Evolutionary conservation across 2,113 vertebrate species (phyloP).

Genomic region (Sander vitreus): DNA sequence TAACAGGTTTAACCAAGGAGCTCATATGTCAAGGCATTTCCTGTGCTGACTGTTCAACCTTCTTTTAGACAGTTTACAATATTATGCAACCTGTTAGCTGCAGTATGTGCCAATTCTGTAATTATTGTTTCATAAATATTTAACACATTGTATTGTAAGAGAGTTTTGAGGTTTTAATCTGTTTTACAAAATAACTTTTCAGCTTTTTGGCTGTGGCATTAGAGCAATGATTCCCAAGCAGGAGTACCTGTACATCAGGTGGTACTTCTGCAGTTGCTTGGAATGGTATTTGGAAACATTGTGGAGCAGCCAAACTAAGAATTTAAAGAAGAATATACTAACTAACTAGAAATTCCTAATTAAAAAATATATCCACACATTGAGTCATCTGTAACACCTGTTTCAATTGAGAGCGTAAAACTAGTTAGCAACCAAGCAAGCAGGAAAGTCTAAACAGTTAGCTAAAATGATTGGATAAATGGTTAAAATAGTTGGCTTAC

Average conservation of each 20-base stretch:
- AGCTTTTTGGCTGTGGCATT: neutral
- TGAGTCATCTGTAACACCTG: neutral
- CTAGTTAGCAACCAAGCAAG: neutral
- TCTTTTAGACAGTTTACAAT: constrained; percentile 45
- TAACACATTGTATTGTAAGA: neutral
- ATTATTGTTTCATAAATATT: constrained; percentile 9
- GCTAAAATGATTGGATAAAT: neutral
- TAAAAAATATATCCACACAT: neutral
- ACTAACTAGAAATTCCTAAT: neutral
- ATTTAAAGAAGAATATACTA: neutral
- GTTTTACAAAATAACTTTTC: neutral
- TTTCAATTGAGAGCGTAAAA: neutral
- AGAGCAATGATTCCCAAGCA: neutral
- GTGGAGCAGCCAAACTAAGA: neutral
- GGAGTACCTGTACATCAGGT: neutral
- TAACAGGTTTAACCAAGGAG: constrained; percentile 83
- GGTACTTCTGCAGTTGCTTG: neutral
- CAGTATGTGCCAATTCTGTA: neutral
- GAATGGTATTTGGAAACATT: neutral
- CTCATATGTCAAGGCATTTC: constrained; percentile 73
- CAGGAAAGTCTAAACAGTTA: neutral
- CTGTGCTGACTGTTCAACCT: constrained; percentile 49
- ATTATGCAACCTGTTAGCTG: constrained; percentile 6
- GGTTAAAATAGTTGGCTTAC: neutral
- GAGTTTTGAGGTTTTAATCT: neutral